Conservation (phyloP, 2,113 vertebrate species). For the Seriola quinqueradiata region DNA sequence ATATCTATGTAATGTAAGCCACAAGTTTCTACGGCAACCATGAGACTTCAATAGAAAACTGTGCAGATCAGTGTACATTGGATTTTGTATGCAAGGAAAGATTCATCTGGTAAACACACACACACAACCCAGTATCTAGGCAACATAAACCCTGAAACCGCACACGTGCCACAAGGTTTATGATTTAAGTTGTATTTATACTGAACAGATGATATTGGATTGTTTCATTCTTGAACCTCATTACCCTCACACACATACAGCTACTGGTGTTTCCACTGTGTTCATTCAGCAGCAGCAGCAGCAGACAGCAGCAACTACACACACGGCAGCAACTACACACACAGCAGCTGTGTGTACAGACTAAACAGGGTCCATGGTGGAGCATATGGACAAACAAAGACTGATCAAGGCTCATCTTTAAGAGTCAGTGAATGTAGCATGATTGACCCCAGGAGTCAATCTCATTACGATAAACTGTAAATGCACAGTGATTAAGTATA, state of each 20-base stretch:
- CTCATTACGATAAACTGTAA: too few relatives aligned
- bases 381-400: neutral
- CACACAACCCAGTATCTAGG: slow-evolving; percentile 10
- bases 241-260: neutral
- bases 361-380: neutral
- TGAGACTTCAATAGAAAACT: neutral
- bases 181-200: slow-evolving; percentile 24
- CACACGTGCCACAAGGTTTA: neutral
- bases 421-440: too few relatives aligned
- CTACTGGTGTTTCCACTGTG: neutral
- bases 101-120: slow-evolving; percentile 11
- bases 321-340: neutral
- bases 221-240: slow-evolving; percentile 11
- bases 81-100: slow-evolving; percentile 1
- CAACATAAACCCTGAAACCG: slow-evolving; percentile 21
- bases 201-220: neutral
- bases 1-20: neutral
- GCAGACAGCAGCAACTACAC: neutral
- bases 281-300: neutral
- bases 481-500: too few relatives aligned
- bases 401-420: neutral
- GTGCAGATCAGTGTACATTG: neutral
- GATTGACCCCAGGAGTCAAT: too few relatives aligned
- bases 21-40: neutral
- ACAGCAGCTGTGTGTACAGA: slow-evolving; percentile 33